Base-by-base conservation (phyloP, 2,888 invertebrate genomes). In the Sinotaia quadrata region DNA sequence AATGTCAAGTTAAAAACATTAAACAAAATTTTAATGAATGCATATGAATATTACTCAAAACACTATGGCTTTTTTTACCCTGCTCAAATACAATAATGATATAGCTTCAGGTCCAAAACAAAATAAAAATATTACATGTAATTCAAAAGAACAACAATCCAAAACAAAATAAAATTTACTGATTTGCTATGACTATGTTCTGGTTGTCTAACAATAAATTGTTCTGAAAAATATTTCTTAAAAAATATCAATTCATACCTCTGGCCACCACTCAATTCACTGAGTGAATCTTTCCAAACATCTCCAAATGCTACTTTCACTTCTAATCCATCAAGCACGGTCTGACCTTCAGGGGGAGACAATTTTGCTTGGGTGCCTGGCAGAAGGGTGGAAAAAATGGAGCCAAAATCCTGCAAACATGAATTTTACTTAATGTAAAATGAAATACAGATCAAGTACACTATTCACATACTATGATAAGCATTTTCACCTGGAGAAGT, bases 211-310 rank as follows among this genome's bases (percentile, higher is more conserved):
- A n/a, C n/a, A n/a, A n/a, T n/a, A n/a, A n/a, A n/a, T n/a, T n/a
- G n/a, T 15, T 44, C 44, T 24, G 29, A 29, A n/a, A 27, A 27
- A n/a, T 21, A 15, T 24, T 24, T 27, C 56, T 29, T n/a, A 18
- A 15, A 44, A 18, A 44, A 2, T 0, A 44, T 18, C 29, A 18
- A 33, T 31, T 37, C 70, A 73, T 70, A 97, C 79, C 96, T 92
- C 89, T 98, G 97, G 0, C 98, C 99, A 71, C 99, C 99, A 72
- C 97, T 97, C 78, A 99, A 91, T 90, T 99, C 99, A 70, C 93
- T 93, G 68, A 99, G 91, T 3, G 95, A 95, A 75, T 98, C 98
- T 89, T 99, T 99, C 97, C 97, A 98, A 2, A 94, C 91, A 72
- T 92, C 92, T 84, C 96, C 96, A 89, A 99, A 95, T 0, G 94